phyloP scores from a whole-genome alignment of 2,113 vertebrate species.

The Chaetura pelagica region DNA sequence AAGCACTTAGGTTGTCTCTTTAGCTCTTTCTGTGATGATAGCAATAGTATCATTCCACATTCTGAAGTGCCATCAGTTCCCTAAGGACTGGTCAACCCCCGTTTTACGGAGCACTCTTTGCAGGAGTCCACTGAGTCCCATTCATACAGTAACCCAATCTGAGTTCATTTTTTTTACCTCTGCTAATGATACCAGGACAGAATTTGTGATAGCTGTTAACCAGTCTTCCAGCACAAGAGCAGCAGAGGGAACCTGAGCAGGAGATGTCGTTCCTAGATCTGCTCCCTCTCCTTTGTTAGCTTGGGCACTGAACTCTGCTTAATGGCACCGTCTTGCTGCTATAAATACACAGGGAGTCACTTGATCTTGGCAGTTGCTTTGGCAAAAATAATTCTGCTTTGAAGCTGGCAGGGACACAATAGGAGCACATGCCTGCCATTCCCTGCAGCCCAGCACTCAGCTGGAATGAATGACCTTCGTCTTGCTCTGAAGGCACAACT shows the following conservation, averaged over 20 bases:
- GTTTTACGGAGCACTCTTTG: not conserved
- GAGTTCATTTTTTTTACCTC: not conserved
- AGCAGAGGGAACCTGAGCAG: not conserved
- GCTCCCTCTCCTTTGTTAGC: not conserved
- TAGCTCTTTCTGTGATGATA: not conserved
- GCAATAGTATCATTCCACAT: not conserved
- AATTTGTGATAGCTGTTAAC: not conserved
- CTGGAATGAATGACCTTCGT: not conserved
- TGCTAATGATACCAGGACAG: not conserved
- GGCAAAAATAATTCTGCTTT: slow-evolving; percentile 8
- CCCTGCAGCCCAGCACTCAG: not conserved
- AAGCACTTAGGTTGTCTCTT: not conserved
- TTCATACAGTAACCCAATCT: not conserved
- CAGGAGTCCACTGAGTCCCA: not conserved
- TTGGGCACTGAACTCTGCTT: not conserved
- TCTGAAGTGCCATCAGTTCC: not conserved
- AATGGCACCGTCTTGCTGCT: not conserved
- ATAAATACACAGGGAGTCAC: slow-evolving; percentile 56
- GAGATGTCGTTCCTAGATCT: not conserved
- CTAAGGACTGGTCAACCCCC: not conserved
- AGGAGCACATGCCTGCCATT: not conserved
- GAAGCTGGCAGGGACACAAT: slow-evolving; percentile 12
- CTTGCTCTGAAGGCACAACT: not conserved
- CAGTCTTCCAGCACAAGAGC: rapidly evolving
- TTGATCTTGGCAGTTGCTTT: slow-evolving; percentile 45